Evolutionary conservation across 2,888 invertebrate genomes (phyloP).

Genomic region (Miltochrista miniata): DNA sequence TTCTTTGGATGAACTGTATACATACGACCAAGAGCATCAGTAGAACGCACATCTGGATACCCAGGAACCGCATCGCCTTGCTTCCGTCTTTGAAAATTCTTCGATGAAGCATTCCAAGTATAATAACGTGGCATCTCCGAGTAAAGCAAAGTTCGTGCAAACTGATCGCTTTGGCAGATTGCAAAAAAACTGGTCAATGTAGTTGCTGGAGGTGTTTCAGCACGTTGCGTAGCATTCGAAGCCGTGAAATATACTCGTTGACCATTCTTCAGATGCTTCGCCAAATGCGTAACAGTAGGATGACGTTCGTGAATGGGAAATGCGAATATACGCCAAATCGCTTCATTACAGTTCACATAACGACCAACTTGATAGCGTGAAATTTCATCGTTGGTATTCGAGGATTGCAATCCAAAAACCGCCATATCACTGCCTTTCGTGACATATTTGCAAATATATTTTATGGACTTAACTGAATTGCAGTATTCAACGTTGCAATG

Average conservation of each 20-base stretch:
- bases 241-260: slow-evolving; percentile 19
- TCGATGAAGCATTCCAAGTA: no score
- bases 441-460: slow-evolving; percentile 24
- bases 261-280: slow-evolving; percentile 1
- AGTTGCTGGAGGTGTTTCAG: slow-evolving; percentile 5
- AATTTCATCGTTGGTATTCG: slow-evolving; percentile 11
- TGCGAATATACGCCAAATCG: slow-evolving; percentile 15
- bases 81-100: no score
- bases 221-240: slow-evolving; percentile 6
- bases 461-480: slow-evolving; percentile 9
- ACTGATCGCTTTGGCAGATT: no score
- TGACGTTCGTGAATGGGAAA: slow-evolving; percentile 15
- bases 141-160: no score
- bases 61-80: background rate
- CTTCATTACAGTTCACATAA: slow-evolving; percentile 6
- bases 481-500: slow-evolving; percentile 26
- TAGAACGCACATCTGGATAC: no score
- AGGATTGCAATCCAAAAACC: slow-evolving; percentile 5
- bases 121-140: no score
- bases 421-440: slow-evolving; percentile 26
- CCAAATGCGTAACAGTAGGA: slow-evolving; percentile 16
- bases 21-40: no score
- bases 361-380: slow-evolving; percentile 6
- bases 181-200: slow-evolving; percentile 27
- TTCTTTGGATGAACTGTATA: no score